Evolutionary conservation across 1,140 invertebrate species (phyloP).

Genomic region (Zaprionus gabonicus): DNA sequence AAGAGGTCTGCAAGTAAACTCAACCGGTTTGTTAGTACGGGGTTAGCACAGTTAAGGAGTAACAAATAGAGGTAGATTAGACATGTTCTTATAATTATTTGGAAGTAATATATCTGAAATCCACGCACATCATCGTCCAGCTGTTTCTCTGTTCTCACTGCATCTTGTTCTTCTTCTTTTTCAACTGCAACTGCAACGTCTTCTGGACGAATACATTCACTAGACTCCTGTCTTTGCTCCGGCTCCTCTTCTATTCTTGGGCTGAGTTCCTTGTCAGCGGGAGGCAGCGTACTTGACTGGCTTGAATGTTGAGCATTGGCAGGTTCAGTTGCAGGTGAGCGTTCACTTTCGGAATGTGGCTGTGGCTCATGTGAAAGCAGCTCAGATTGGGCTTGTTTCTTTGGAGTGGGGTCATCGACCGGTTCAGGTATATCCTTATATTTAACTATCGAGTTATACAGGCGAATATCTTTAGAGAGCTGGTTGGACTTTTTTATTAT

Average conservation of each 20-base stretch:
- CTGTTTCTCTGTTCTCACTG: neutral
- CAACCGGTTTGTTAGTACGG: conserved; percentile 68
- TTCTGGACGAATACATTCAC: neutral
- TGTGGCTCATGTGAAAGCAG: neutral
- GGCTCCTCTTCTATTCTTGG: neutral
- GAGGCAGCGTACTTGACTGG: neutral
- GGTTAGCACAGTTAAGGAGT: conserved; percentile 39
- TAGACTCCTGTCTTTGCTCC: neutral
- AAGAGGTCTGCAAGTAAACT: conserved; percentile 70
- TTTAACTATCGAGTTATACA: conserved; percentile 64
- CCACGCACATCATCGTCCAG: conserved; percentile 70
- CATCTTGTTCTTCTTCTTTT: neutral
- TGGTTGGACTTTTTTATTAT: conserved; percentile 49
- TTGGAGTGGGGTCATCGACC: neutral
- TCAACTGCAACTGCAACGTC: neutral
- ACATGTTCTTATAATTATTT: conserved; percentile 35
- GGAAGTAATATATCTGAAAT: conserved; percentile 43
- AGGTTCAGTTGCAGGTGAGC: neutral
- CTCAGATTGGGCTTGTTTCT: neutral
- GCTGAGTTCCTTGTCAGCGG: neutral
- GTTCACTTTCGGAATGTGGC: conserved; percentile 18
- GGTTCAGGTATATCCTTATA: conserved; percentile 52
- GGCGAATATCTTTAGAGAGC: conserved; percentile 62
- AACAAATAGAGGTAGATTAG: conserved; percentile 20
- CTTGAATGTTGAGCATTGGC: neutral